Base-by-base conservation (phyloP, 2,888 invertebrate genomes). In the Idaea dimidiata region DNA sequence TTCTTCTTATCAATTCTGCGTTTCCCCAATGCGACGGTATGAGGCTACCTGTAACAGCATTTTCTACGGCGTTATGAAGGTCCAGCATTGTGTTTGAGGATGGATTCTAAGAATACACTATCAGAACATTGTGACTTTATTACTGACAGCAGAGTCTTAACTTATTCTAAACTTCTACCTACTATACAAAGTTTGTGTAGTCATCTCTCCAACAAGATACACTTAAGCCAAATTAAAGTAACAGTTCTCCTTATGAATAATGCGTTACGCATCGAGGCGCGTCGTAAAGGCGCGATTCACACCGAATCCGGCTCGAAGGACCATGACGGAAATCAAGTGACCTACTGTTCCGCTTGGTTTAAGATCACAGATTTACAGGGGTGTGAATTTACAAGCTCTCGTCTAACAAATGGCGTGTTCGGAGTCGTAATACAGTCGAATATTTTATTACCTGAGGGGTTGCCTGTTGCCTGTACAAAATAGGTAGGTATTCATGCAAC, bases 281-380 rank as follows among this genome's bases (percentile, higher is more conserved):
- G 61, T 62, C 63, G 66, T 60, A 62, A 63, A 62, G 65, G 70
- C 58, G 64, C 65, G 67, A 63, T 65, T 65, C 62, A 62, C 62
- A 58, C 63, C 58, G 33, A 59, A 69, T 68, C 72, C 75, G 70
- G 75, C 73, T 74, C 73, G 75, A 72, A 74, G 75, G 76, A 75
- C 76, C 78, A 72, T 72, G 76, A 74, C 74, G 70, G 73, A 56
- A 77, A 76, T 76, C 78, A 74, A 74, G 73, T 76, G 73, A 75
- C 73, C 72, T 68, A 65, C 65, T 71, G 77, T 81, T 81, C 76
- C 81, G 78, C 77, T 74, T 75, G 73, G 77, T 78, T 78, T 75
- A 69, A 77, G 64, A 67, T 72, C 66, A 66, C 67, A 72, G 70
- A 68, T 69, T 71, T 70, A 59, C 66, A 64, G 65, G 66, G 68